These are phyloP conservation scores for Eulithis prunata DNA, from an alignment of 2,888 invertebrate species.

Conservation along the genomic window DNA sequence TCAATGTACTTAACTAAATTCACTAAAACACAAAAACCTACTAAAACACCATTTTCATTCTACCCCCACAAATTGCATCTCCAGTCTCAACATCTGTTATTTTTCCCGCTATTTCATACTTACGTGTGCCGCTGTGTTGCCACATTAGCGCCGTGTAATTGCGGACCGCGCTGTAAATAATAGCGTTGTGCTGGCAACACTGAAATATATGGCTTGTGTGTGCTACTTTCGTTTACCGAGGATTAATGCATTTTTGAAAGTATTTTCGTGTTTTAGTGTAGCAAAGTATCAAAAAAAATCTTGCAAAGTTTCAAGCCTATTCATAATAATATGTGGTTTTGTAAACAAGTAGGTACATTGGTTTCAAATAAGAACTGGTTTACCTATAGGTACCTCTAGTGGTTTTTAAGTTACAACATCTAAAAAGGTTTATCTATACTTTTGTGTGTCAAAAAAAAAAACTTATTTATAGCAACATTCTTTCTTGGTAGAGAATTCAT, in stretches of 20 bases:
- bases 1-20: background rate
- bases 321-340: no score
- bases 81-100: constrained; percentile 23
- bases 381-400: no score
- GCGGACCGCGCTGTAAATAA: constrained; percentile 41
- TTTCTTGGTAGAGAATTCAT: no score
- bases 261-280: constrained; percentile 7
- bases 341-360: no score
- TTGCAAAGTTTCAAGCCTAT: no score
- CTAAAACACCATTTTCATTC: constrained; percentile 1
- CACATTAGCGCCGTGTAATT: constrained; percentile 44
- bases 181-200: constrained; percentile 40
- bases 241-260: constrained; percentile 22
- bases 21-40: background rate
- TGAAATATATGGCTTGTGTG: constrained; percentile 34
- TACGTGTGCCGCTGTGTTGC: constrained; percentile 38
- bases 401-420: no score
- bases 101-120: constrained; percentile 30
- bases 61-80: constrained; percentile 7
- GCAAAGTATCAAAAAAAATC: no score
- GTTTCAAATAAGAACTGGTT: no score
- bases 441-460: no score
- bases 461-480: no score
- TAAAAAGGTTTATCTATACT: no score
- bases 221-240: constrained; percentile 26